Conservation (phyloP, 1,140 invertebrate species). For the Ceratosolen solmsi region DNA sequence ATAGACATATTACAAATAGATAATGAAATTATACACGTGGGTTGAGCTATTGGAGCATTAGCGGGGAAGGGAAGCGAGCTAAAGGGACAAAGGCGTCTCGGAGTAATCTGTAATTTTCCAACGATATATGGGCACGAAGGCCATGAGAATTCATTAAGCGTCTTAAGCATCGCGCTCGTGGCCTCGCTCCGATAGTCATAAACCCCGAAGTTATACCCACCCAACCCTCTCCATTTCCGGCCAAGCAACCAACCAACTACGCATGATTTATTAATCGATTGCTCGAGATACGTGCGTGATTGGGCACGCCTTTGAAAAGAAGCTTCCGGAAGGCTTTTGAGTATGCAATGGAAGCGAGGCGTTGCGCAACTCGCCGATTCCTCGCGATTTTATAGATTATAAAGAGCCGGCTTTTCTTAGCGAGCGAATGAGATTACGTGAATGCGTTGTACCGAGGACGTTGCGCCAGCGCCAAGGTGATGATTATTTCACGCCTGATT, state of each 20-base stretch:
- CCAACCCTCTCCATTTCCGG: background rate
- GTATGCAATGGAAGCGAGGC: background rate
- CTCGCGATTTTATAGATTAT: background rate
- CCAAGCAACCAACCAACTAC: background rate
- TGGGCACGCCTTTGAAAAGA: background rate
- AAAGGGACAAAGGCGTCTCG: background rate
- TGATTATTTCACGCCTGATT: no score
- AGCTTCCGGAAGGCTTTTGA: background rate
- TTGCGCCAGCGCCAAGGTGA: no score
- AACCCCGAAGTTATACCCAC: background rate
- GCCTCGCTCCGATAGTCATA: background rate
- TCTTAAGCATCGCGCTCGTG: background rate
- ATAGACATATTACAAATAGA: background rate
- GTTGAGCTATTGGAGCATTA: background rate
- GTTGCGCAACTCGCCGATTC: background rate
- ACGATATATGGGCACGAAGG: background rate
- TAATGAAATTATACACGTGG: constrained; percentile 6
- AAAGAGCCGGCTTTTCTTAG: background rate
- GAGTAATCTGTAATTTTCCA: constrained; percentile 1
- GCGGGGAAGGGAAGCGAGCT: background rate
- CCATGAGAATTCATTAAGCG: constrained; percentile 21
- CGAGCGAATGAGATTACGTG: no score
- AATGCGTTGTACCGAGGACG: no score
- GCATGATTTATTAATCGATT: background rate
- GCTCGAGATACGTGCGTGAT: background rate